Evolutionary conservation across 2,888 invertebrate species (phyloP).

Genomic region (Caenorhabditis sp.): DNA sequence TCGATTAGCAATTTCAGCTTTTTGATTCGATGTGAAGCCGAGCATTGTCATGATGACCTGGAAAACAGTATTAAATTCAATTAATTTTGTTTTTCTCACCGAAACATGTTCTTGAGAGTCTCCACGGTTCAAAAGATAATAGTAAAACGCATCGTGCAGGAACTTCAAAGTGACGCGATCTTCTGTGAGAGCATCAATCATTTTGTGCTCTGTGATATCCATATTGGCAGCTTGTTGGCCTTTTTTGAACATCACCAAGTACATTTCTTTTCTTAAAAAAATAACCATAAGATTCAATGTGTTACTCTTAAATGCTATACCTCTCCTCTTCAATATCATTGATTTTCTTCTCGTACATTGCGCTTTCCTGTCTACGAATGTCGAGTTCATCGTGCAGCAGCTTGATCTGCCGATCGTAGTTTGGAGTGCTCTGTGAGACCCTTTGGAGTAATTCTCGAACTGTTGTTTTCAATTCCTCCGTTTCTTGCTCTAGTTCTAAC

Average conservation of each 20-base stretch:
- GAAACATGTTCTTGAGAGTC: slow-evolving; percentile 92
- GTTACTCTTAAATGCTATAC: too few relatives aligned
- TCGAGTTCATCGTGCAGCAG: slow-evolving; percentile 71
- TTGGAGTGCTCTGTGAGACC: slow-evolving; percentile 48
- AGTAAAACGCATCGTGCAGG: slow-evolving; percentile 94
- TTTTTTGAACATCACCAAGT: slow-evolving; percentile 83
- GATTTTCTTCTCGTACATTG: slow-evolving; percentile 81
- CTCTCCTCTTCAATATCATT: slow-evolving; percentile 80
- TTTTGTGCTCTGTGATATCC: slow-evolving; percentile 72
- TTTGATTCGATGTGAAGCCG: slow-evolving; percentile 81
- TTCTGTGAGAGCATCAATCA: slow-evolving; percentile 85
- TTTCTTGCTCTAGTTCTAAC: slow-evolving; percentile 58
- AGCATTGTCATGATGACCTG: slow-evolving; percentile 93
- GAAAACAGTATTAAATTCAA: slow-evolving; percentile 14
- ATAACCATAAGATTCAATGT: too few relatives aligned
- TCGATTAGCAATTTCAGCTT: slow-evolving; percentile 75
- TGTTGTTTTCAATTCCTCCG: slow-evolving; percentile 57
- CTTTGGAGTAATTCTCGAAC: slow-evolving; percentile 51
- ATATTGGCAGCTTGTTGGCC: slow-evolving; percentile 82
- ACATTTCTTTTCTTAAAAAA: slow-evolving; percentile 78
- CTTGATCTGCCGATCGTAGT: slow-evolving; percentile 38
- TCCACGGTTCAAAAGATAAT: slow-evolving; percentile 90
- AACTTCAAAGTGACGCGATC: slow-evolving; percentile 95
- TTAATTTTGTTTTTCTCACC: slow-evolving; percentile 51
- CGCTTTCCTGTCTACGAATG: slow-evolving; percentile 74